Base-by-base conservation (phyloP, 2,888 invertebrate genomes). In the Tachina lurida region DNA sequence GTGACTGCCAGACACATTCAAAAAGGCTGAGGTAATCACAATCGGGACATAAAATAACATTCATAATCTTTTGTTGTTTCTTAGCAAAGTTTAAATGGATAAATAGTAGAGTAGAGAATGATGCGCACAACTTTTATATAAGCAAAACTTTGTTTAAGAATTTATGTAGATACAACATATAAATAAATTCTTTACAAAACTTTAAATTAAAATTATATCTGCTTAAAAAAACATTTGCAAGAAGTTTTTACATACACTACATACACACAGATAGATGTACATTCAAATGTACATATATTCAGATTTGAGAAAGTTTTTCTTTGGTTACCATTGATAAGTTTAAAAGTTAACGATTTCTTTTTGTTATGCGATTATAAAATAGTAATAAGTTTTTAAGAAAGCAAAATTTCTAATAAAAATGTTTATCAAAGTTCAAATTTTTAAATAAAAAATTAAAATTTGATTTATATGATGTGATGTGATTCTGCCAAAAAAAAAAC, bases 131-230 rank as follows among this genome's bases (percentile, higher is more conserved):
- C 47, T 63, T 71, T n/a, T 79, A 2, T 56, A n/a, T n/a, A n/a
- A 22, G 19, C 8, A 54, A 9, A 79, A 79, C 60, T 60, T 52
- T 60, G 17, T 65, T 56, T 7, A 65, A 45, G 19, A 56, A 74
- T 67, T 47, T 74, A 45, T 63, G 54, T 54, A 68, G 75, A 31
- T 31, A 31, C 31, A 31, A 7, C 31, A 45, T 22, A 68, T 43
- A 62, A 70, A 49, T 31, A 81, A 75, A 62, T 75, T 75, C 58
- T 75, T 70, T 56, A 52, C 8, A 82, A 75, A 82, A 76, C 49
- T 70, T 76, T 63, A 54, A 45, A 68, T 76, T 74, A 68, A 68
- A 45, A 76, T 43, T 31, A 54, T 45, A 45, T 68, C 22, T 15
- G 19, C 13, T 39, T 47, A 54, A 8, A 45, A 75, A 75, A 54